A percentile compares a stretch with the other conserved stretches of the same genome.
phyloP scores from a whole-genome alignment of 1,140 invertebrate genomes.

The Aporrectodea caliginosa region DNA sequence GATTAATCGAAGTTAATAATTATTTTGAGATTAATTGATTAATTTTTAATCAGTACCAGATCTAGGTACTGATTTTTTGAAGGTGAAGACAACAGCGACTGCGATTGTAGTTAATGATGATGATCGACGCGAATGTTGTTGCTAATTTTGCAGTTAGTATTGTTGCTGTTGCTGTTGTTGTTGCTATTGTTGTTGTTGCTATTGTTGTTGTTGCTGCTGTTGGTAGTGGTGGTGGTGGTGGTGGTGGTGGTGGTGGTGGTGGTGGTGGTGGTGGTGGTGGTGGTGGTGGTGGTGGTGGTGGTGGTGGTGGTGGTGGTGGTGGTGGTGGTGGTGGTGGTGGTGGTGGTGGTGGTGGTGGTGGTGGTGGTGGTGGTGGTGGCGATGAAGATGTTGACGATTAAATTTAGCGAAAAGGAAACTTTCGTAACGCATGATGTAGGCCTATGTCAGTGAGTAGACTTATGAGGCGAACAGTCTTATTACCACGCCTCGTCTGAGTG shows the following conservation, averaged over 20 bases:
- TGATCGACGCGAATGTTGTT: neutral
- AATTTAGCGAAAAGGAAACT: neutral
- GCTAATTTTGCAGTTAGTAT: neutral
- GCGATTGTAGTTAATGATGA: neutral
- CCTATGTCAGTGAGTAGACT: neutral
- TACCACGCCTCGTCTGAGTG: no score
- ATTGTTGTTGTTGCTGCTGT: neutral
- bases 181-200: neutral
- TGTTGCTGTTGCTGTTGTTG: slow-evolving; percentile 1
- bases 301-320: slow-evolving; percentile 23
- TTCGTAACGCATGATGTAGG: neutral
- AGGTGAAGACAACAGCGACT: neutral
- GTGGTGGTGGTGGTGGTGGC: slow-evolving; percentile 25
- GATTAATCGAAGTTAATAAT: no score
- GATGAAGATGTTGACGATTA: slow-evolving; percentile 3
- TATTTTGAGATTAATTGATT: no score
- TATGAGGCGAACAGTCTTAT: no score
- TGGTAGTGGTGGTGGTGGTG: neutral
- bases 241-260: slow-evolving; percentile 23
- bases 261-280: slow-evolving; percentile 15
- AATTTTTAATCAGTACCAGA: no score
- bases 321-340: slow-evolving; percentile 17
- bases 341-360: slow-evolving; percentile 25
- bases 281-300: slow-evolving; percentile 17
- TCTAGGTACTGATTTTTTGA: no score